Evolutionary conservation across 1,140 invertebrate species (phyloP).

Genomic region (Drosophila pandora): DNA sequence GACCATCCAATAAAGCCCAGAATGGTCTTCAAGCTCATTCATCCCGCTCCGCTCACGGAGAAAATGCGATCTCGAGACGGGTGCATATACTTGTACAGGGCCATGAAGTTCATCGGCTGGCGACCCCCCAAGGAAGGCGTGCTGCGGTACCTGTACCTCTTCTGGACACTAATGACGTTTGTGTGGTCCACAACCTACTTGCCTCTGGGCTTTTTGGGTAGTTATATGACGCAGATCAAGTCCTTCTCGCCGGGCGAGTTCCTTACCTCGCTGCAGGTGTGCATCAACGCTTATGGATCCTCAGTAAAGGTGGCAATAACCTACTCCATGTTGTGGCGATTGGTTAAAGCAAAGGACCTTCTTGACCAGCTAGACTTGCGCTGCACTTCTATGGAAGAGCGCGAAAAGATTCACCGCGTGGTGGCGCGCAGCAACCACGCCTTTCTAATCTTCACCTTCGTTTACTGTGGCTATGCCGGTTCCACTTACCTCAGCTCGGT

Average conservation of each 20-base stretch:
- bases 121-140: slow-evolving; percentile 47
- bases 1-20: not conserved
- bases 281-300: slow-evolving; percentile 65
- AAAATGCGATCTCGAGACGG: slow-evolving; percentile 46
- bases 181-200: slow-evolving; percentile 54
- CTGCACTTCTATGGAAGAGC: slow-evolving; percentile 53
- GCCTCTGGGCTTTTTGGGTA: slow-evolving; percentile 59
- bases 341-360: slow-evolving; percentile 51
- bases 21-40: slow-evolving; percentile 65
- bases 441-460: slow-evolving; percentile 63
- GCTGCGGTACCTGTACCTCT: slow-evolving; percentile 55
- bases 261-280: slow-evolving; percentile 68
- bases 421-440: slow-evolving; percentile 58
- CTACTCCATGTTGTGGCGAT: slow-evolving; percentile 52
- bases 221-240: slow-evolving; percentile 59
- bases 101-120: slow-evolving; percentile 70
- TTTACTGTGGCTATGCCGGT: slow-evolving; percentile 60
- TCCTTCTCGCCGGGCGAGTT: slow-evolving; percentile 59
- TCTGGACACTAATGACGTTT: slow-evolving; percentile 57
- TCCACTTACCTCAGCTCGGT: slow-evolving; percentile 62
- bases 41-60: slow-evolving; percentile 54
- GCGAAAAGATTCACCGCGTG: slow-evolving; percentile 50
- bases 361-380: slow-evolving; percentile 56
- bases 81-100: slow-evolving; percentile 62
- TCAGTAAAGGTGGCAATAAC: slow-evolving; percentile 60